A percentile compares a stretch with the other conserved stretches of the same genome.
Evolutionary conservation across 2,113 vertebrate genomes (phyloP).

Genomic region (Peucedramus taeniatus): DNA sequence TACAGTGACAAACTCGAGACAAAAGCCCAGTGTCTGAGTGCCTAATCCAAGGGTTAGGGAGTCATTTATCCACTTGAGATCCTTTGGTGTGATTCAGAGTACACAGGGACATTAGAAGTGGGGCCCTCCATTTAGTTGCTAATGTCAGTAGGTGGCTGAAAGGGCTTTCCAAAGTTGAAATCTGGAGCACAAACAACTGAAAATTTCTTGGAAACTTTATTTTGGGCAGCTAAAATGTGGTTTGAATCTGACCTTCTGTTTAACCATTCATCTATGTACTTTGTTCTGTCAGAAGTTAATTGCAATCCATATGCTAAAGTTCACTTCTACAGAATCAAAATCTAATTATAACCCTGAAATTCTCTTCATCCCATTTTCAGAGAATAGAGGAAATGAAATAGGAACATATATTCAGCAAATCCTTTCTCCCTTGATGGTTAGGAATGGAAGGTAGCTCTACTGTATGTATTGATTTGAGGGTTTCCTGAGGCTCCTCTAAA

Average conservation of each 20-base stretch:
- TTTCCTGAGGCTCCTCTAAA: not conserved
- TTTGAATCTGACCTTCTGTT: constrained; percentile 15
- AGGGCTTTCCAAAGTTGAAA: not conserved
- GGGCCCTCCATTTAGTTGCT: not conserved
- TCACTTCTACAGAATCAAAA: constrained; percentile 23
- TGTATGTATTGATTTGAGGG: not conserved
- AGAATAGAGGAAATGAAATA: not conserved
- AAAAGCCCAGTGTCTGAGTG: not conserved
- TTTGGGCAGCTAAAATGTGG: not conserved
- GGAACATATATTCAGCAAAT: not conserved
- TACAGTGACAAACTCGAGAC: rapidly evolving
- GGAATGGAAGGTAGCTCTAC: not conserved
- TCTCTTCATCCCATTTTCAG: not conserved
- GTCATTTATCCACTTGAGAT: not conserved
- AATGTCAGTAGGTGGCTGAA: not conserved
- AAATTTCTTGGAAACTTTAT: not conserved
- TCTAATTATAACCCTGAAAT: constrained; percentile 37
- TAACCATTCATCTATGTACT: not conserved
- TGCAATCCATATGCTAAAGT: constrained; percentile 15
- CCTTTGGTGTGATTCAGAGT: not conserved
- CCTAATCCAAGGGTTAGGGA: not conserved
- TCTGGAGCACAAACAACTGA: not conserved
- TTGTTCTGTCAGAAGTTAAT: constrained; percentile 37
- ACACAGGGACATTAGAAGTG: not conserved
- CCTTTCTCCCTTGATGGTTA: not conserved